Conservation (phyloP, 2,888 invertebrate species). For the Tridacna gigas region DNA sequence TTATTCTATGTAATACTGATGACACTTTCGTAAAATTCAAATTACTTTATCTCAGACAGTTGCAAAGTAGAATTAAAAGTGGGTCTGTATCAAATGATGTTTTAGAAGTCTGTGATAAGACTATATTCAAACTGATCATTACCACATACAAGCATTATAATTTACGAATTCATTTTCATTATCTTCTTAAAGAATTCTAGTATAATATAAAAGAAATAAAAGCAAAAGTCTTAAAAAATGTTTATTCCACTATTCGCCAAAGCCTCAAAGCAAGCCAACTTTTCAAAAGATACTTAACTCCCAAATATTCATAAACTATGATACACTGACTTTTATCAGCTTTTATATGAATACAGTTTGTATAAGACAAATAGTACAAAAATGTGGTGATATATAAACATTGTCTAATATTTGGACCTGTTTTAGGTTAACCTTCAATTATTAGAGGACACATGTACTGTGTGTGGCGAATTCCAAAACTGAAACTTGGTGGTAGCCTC, state of each 20-base stretch:
- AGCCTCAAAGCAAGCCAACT: background rate
- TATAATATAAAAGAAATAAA: too few species aligned
- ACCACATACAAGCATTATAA: too few species aligned
- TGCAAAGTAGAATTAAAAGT: background rate
- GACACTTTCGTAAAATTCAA: background rate
- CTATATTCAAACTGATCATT: too few species aligned
- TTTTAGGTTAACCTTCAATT: constrained; percentile 65
- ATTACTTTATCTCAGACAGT: background rate
- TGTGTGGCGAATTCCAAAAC: constrained; percentile 85
- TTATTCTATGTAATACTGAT: constrained; percentile 14
- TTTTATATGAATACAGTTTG: background rate
- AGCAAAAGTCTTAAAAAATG: too few species aligned
- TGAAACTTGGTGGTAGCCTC: constrained; percentile 81
- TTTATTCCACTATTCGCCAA: background rate
- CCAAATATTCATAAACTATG: background rate
- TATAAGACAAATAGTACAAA: background rate
- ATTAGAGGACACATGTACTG: constrained; percentile 83
- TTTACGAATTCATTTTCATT: too few species aligned
- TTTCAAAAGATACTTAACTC: background rate
- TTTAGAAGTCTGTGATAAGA: too few species aligned
- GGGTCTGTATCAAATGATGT: too few species aligned
- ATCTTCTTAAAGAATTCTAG: too few species aligned
- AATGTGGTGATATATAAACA: background rate
- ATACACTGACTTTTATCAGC: background rate
- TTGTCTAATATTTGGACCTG: background rate